Evolutionary conservation across 2,113 vertebrate species (phyloP), one percentile per base, ranked within the genome.

Genomic region (Lucifuga dentata): DNA sequence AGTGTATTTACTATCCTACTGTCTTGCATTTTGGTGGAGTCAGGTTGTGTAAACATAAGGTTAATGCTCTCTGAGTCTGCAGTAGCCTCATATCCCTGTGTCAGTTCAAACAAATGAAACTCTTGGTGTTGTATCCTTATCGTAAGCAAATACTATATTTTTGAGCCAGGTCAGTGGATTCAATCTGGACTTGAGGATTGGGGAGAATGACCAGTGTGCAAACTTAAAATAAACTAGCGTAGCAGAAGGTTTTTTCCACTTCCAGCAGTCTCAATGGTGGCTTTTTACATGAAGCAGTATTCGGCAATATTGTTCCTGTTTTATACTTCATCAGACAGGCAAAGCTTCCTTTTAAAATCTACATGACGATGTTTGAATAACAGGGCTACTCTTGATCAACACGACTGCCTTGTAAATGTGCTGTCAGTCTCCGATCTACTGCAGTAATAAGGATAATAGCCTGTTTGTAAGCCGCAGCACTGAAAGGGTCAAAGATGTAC

Each of bases 11-110:
- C n/a, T n/a, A n/a, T 65, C 20, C 40, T 35, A n/a, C 48, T 52
- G 57, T n/a, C 57, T 68, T 20, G 19, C 51, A 19, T 53, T 59
- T 66, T 69, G 84, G 80, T 71, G 89, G 82, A 67, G 84, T 65
- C 49, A 2, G 21, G 9, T 45, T 81, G 41, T 73, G 52, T 72
- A 76, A 80, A 86, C 68, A 38, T 50, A 0, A 55, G 20, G 1
- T 5, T 32, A 64, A 72, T 36, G 9, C 15, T 36, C 11, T 32
- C 2, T 20, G 21, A 59, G 65, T 43, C 19, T 36, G 32, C 36
- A 62, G 21, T 5, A 52, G 38, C 33, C 11, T 26, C 23, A 56
- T 16, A 68, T 76, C 68, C 39, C 24, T 48, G 50, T 53, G 3
- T 17, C 39, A 63, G 17, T 59, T 17, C 19, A 68, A 76, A 84